Base-by-base conservation (phyloP, 1,140 invertebrate genomes). In the Drosophila cardini region DNA sequence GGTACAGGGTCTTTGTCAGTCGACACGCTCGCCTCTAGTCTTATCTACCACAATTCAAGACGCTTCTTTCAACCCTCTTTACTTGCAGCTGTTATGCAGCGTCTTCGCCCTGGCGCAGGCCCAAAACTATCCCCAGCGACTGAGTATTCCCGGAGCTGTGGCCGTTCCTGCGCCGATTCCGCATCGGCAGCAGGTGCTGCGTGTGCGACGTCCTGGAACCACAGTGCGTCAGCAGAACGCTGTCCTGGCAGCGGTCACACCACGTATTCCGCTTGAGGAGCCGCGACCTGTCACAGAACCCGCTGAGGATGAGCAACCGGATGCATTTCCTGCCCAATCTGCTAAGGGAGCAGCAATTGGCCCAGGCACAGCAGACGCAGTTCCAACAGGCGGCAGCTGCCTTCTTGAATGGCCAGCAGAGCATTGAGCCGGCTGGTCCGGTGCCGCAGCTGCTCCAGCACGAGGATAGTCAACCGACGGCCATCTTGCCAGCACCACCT, bases 101-200 rank as follows among this genome's bases (percentile, higher is more conserved):
- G 79, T 76, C 10, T 15, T 87, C 21, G 72, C 56, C 58, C 48
- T 91, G 69, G 72, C 75, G n/a, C 73, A 90, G 61, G 89, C 94
- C 84, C 93, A 92, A 85, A 93, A 93, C 79, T 84, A 92, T 52
- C 94, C 94, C 11, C 93, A 92, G 15, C 92, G 94, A 70, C 80
- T 95, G 3, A 93, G 92, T 72, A 95, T 95, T 60, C 94, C 95
- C 0, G 95, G 95, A 6, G 94, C 94, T 0, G 75, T 95, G n/a
- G 75, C 93, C 10, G 38, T 79, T 60, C 40, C 91, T 72, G 73
- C 91, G 72, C 72, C 91, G 90, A 91, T 93, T 90, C 87, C 91
- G 91, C 76, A 93, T 92, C 83, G 93, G 78, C 72, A 91, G 52
- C 84, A 76, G 1, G 77, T 92, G 32, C 65, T 93, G 1, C 92